phyloP scores from a whole-genome alignment of 2,113 vertebrate genomes.

The Eclectus roratus region DNA sequence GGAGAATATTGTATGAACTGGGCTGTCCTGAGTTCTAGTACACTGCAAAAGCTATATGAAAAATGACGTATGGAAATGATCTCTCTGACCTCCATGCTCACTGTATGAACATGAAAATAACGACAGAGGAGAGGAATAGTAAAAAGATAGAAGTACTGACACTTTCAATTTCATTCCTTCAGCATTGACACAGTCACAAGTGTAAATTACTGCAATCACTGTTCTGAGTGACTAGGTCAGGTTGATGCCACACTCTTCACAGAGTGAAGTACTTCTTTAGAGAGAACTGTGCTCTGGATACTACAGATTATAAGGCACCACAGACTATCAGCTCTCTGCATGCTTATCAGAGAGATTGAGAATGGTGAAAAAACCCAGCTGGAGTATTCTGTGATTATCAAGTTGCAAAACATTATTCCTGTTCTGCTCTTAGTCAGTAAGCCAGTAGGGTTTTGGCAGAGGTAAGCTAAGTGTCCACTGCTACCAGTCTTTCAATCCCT shows the following conservation, averaged over 20 bases:
- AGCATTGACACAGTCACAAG: not conserved
- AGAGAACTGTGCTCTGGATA: not conserved
- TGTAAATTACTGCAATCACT: slow-evolving; percentile 21
- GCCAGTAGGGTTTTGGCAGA: not conserved
- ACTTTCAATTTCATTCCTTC: not conserved
- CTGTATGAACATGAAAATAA: not conserved
- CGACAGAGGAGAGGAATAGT: not conserved
- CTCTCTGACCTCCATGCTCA: not conserved
- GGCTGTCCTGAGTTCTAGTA: not conserved
- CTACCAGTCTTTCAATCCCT: not conserved
- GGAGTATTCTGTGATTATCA: not conserved
- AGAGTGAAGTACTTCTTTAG: not conserved
- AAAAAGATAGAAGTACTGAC: not conserved
- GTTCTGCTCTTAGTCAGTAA: not conserved
- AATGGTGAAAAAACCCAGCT: slow-evolving; percentile 15
- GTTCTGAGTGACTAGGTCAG: not conserved
- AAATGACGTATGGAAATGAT: not conserved
- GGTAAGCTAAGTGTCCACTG: not conserved
- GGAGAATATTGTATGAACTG: not conserved
- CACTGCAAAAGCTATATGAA: not conserved
- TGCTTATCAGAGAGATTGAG: slow-evolving; percentile 30
- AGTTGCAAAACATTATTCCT: slow-evolving; percentile 4
- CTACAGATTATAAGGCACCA: slow-evolving; percentile 13
- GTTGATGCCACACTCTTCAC: not conserved
- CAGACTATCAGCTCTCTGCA: not conserved